Evolutionary conservation across 2,888 invertebrate genomes (phyloP), one percentile per base, ranked within the genome.

Genomic region (Cybosia mesomella): DNA sequence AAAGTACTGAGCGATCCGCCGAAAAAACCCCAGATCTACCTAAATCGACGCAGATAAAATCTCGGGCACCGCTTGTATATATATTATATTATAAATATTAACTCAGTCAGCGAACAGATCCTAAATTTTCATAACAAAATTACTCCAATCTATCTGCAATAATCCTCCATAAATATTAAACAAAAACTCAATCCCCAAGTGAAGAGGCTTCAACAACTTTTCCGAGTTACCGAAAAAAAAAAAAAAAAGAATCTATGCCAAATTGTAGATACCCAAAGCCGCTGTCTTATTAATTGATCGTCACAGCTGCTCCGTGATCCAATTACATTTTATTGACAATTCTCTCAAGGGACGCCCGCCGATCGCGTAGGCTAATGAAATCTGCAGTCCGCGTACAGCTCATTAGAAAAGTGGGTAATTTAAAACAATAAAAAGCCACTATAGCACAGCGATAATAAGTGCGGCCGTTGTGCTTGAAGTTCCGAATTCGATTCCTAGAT

Each of bases 321-420:
- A 89, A 91, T 90, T 89, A 91, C 84, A 76, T 79, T 70, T 85
- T 89, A 91, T 90, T 89, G 89, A 81, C 88, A 86, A 89, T 85
- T 83, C 82, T 82, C 85, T 74, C 69, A 58, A 58, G 71, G 68
- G 71, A 67, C 74, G 66, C 64, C 67, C 58, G 71, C 69, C 71
- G 74, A 79, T 82, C 73, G 80, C 68, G 65, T 64, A 59, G 65
- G 64, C 68, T 85, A 87, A 87, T 85, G 83, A 85, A 87, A 85
- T 85, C 80, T 79, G 76, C 75, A 71, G 76, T 66, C 73, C 24
- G 61, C 64, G 81, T 76, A 82, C 75, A 62, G 60, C 49, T 2
- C 9, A 36, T 21, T 18, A 67, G 62, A 76, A 67, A 80, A 77
- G 70, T 66, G 62, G 53, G 55, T 3, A 24, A 9, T 61, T 65